A percentile compares a stretch with the other conserved stretches of the same genome.
Conservation (phyloP, 2,113 vertebrate genomes). For the Oreochromis spilurus region DNA sequence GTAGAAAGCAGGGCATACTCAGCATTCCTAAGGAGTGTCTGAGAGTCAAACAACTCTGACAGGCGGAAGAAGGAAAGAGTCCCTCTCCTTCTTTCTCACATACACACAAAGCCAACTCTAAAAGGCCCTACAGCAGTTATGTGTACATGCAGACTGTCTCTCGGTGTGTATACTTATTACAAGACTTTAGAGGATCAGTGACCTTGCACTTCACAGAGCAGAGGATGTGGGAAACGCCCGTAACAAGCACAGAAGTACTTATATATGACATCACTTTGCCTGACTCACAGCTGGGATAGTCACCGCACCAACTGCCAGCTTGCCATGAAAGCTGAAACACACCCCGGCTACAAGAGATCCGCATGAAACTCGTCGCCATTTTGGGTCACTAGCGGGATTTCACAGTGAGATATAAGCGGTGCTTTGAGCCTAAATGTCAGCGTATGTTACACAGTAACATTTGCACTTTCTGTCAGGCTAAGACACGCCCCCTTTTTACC, state of each 20-base stretch:
- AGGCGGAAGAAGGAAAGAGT: constrained; percentile 42
- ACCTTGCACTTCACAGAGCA: neutral
- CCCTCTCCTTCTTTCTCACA: neutral
- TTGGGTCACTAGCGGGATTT: constrained; percentile 35
- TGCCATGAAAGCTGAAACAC: constrained; percentile 36
- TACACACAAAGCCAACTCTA: neutral
- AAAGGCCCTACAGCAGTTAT: neutral
- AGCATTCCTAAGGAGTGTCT: constrained; percentile 67
- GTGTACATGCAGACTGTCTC: neutral
- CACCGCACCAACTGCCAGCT: constrained; percentile 49
- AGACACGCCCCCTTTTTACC: constrained; percentile 38
- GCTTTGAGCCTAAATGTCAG: constrained; percentile 54
- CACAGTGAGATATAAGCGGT: neutral
- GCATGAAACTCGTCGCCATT: constrained; percentile 54
- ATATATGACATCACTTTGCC: constrained; percentile 68
- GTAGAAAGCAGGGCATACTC: constrained; percentile 49
- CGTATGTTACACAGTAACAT: constrained; percentile 35
- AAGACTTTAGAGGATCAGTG: constrained; percentile 1
- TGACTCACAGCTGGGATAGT: constrained; percentile 71
- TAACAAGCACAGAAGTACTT: constrained; percentile 49
- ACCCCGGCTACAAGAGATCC: neutral
- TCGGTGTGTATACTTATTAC: neutral
- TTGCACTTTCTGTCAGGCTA: constrained; percentile 43
- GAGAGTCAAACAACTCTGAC: constrained; percentile 49
- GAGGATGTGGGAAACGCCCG: constrained; percentile 68